These are phyloP conservation scores for Eonycteris spelaea DNA, from an alignment of 2,113 vertebrate species.

Conservation along the genomic window DNA sequence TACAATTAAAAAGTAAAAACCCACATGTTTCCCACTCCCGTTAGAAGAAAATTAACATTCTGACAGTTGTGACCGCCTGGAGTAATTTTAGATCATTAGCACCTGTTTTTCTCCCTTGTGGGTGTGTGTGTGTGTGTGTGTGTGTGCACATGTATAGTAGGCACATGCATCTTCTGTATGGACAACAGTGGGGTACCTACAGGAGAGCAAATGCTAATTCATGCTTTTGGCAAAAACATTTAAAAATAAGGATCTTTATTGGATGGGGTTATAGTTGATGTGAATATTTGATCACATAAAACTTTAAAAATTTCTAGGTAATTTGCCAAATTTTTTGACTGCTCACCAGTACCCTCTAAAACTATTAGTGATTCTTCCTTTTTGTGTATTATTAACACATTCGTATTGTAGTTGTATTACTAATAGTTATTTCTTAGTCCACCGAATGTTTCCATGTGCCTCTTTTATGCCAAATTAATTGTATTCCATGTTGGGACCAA, in stretches of 20 bases:
- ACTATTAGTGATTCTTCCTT: constrained; percentile 51
- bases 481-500: constrained; percentile 78
- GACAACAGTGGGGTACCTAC: constrained; percentile 64
- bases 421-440: constrained; percentile 69
- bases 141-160: constrained; percentile 74
- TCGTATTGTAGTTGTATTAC: constrained; percentile 60
- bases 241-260: constrained; percentile 59
- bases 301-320: constrained; percentile 55
- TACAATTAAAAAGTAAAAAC: constrained; percentile 33
- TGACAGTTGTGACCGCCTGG: constrained; percentile 70
- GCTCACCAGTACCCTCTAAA: constrained; percentile 59
- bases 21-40: not conserved
- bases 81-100: constrained; percentile 80
- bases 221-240: constrained; percentile 72
- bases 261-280: constrained; percentile 54
- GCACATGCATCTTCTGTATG: constrained; percentile 71
- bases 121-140: constrained; percentile 79
- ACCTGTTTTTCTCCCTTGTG: constrained; percentile 73
- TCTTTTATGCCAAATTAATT: constrained; percentile 73
- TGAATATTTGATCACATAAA: constrained; percentile 55
- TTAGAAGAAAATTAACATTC: constrained; percentile 72
- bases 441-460: constrained; percentile 71
- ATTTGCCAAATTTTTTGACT: constrained; percentile 60
- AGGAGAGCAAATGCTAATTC: constrained; percentile 66
- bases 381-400: constrained; percentile 64